Evolutionary conservation across 1,140 invertebrate genomes (phyloP).

Genomic region (Caenorhabditis remanei): DNA sequence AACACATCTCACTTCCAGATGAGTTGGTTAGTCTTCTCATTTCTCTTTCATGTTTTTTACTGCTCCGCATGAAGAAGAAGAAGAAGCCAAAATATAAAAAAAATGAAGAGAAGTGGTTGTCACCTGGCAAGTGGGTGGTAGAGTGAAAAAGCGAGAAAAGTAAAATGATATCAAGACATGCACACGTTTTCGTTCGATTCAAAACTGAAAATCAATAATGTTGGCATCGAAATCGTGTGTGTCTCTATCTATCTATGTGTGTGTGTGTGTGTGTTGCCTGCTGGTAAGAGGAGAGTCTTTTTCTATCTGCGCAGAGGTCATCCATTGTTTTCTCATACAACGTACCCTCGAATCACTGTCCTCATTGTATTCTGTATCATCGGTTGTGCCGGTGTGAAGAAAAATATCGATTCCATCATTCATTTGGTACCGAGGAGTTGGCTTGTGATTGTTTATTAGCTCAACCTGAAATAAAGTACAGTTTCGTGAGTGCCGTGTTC

Average conservation of each 20-base stretch:
- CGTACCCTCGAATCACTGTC: conserved; percentile 45
- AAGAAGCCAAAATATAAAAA: no score
- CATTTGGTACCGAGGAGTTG: conserved; percentile 16
- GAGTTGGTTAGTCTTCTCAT: no score
- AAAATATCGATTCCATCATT: conserved; percentile 23
- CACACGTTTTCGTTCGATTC: not conserved
- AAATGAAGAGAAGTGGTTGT: no score
- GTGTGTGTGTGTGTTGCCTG: not conserved
- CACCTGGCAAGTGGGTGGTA: no score
- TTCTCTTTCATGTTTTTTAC: no score
- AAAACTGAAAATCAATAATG: conserved; percentile 45
- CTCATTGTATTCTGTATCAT: conserved; percentile 32
- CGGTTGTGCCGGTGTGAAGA: conserved; percentile 22
- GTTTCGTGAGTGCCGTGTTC: no score
- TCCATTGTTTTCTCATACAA: conserved; percentile 10
- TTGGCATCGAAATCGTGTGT: not conserved
- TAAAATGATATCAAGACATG: not conserved
- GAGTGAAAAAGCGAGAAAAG: not conserved
- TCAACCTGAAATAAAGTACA: conserved; percentile 7
- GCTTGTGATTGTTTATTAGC: conserved; percentile 33
- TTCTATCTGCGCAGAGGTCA: conserved; percentile 25
- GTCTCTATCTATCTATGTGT: not conserved
- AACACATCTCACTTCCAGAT: no score
- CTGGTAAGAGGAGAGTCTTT: not conserved
- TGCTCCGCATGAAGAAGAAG: no score